Evolutionary conservation across 64 coral and sea anemone genomes (phyloP).

Genomic region (Actinia equina): DNA sequence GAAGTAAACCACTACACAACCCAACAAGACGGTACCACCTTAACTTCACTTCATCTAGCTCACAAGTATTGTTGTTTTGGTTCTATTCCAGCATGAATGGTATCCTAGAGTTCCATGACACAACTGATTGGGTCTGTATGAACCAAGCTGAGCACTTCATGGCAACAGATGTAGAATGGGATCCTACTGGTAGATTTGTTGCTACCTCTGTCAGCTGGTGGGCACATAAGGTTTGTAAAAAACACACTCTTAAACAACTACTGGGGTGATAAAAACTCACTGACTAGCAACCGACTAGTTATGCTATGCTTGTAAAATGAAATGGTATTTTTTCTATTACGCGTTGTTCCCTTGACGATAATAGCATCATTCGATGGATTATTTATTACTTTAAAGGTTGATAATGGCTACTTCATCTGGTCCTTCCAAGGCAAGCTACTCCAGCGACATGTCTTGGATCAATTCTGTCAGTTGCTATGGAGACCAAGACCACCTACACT

Average conservation of each 20-base stretch:
- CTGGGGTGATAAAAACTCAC: too few relatives aligned
- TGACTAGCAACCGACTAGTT: too few relatives aligned
- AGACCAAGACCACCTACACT: constrained; percentile 77
- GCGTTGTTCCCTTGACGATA: too few relatives aligned
- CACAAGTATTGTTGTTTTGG: neutral
- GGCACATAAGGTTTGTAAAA: constrained; percentile 91
- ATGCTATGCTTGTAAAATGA: neutral
- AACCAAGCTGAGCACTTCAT: constrained; percentile 95
- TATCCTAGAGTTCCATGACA: constrained; percentile 94
- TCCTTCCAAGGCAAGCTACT: constrained; percentile 96
- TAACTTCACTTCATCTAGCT: neutral
- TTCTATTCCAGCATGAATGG: constrained; percentile 77
- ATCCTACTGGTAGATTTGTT: constrained; percentile 87
- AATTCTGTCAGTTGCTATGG: constrained; percentile 95
- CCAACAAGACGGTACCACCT: too few relatives aligned
- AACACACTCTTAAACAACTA: too few relatives aligned
- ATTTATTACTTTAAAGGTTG: constrained; percentile 61
- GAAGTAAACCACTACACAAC: too few relatives aligned
- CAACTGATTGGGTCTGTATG: constrained; percentile 80
- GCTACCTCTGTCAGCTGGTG: constrained; percentile 98
- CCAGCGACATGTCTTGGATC: constrained; percentile 80
- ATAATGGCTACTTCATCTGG: constrained; percentile 99
- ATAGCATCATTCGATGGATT: too few relatives aligned
- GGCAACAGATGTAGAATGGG: constrained; percentile 98
- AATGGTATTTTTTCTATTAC: neutral